Base-by-base conservation (phyloP, 2,113 vertebrate species). In the Pandion haliaetus region DNA sequence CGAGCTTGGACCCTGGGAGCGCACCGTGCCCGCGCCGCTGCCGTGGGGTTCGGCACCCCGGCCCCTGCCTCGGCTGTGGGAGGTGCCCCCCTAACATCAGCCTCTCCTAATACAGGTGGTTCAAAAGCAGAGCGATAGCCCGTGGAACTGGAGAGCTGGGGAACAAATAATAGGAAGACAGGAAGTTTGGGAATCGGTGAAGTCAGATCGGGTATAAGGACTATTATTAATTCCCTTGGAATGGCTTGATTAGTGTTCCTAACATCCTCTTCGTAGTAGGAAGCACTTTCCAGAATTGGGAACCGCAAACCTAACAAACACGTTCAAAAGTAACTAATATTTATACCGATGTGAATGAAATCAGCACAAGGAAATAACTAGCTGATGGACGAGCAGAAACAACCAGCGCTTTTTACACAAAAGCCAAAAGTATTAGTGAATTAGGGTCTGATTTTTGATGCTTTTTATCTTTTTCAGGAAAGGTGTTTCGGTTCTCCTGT, bases 31-130 rank as follows among this genome's bases (percentile, higher is more conserved):
- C 25, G 32, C n/a, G 3, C 17, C 3, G 5, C 14, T 11, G 3
- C 1, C 0, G 8, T 1, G 16, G 31, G 18, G 21, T 9, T 54
- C 11, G 6, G 34, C n/a, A 1, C 11, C 19, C 0, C 12, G 2
- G 45, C 9, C 20, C 62, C 25, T 69, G 58, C 12, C 26, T 20
- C 0, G 15, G 5, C 25, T 14, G 4, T 21, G 58, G 20, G 44
- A 29, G 9, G 9, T 23, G 21, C 19, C 8, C 47, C 3, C 14
- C 2, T 16, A 5, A n/a, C 38, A 17, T 3, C 31, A 12, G 14
- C 2, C 12, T 19, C 50, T 28, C 31, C n/a, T 50, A 47, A 59
- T 10, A 25, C 5, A 5, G 8, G 13, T 2, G 25, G 10, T 14
- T 50, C 58, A 36, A 49, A 86, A 74, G 12, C 2, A 4, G 23